Evolutionary conservation across 2,797 vertebrate genomes (phyloP).

Genomic region (Streptopelia turtur): DNA sequence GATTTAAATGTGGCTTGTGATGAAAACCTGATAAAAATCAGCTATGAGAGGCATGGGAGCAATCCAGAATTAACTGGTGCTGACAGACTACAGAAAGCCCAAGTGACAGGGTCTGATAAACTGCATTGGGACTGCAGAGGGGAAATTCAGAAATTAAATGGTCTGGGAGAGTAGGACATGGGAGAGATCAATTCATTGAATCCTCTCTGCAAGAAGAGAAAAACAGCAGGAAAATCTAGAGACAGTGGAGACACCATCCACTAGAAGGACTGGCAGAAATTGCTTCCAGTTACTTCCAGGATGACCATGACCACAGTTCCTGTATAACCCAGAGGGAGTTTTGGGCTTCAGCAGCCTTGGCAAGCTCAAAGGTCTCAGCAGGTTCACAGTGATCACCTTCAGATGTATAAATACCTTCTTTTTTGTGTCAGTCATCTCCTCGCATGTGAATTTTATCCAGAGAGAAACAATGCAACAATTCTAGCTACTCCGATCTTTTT

Average conservation of each 20-base stretch:
- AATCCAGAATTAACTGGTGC: neutral
- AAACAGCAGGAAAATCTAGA: neutral
- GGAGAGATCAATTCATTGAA: neutral
- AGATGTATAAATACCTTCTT: neutral
- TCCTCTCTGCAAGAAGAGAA: neutral
- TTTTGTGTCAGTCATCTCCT: neutral
- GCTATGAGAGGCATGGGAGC: neutral
- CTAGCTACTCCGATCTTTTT: neutral
- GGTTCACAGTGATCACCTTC: neutral
- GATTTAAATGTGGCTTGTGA: neutral
- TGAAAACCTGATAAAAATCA: neutral
- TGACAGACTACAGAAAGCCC: neutral
- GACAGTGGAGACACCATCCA: neutral
- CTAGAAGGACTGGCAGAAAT: neutral
- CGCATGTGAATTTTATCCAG: neutral
- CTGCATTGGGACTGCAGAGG: neutral
- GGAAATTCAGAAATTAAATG: neutral
- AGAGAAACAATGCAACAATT: neutral
- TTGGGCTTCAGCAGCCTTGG: neutral
- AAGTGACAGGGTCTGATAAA: neutral
- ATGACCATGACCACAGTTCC: neutral
- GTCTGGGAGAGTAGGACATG: neutral
- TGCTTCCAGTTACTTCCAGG: neutral
- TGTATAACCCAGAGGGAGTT: neutral
- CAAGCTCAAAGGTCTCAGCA: neutral